A percentile compares a stretch with the other conserved stretches of the same genome.
phyloP scores from a whole-genome alignment of 2,113 vertebrate genomes.

The Notarius quadriscutis region DNA sequence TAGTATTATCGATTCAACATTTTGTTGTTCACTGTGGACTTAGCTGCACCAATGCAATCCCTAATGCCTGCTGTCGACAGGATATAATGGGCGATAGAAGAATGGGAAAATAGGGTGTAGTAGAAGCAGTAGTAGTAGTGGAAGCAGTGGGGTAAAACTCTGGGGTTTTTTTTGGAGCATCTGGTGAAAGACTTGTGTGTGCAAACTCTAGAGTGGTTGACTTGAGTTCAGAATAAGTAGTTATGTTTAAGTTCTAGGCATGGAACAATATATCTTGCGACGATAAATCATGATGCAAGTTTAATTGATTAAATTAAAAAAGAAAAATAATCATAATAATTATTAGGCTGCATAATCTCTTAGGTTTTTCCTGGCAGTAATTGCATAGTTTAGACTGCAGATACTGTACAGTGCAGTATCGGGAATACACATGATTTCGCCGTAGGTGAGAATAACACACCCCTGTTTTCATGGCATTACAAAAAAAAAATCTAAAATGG shows the following conservation, averaged over 20 bases:
- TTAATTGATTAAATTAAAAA: too few species aligned
- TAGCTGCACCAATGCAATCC: conserved; percentile 9
- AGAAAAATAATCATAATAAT: too few species aligned
- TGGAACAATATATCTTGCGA: too few species aligned
- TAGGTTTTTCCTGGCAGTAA: too few species aligned
- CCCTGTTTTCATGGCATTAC: too few species aligned
- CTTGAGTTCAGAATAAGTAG: conserved; percentile 9
- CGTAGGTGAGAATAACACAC: too few species aligned
- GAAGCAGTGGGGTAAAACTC: conserved; percentile 5
- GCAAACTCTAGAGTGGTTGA: conserved; percentile 26
- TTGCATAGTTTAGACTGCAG: too few species aligned
- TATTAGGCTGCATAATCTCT: too few species aligned
- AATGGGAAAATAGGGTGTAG: conserved; percentile 25
- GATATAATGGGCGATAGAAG: conserved; percentile 10
- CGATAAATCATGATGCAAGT: too few species aligned
- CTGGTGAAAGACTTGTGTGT: conserved; percentile 18
- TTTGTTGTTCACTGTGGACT: not conserved
- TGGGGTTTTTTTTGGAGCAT: conserved; percentile 3
- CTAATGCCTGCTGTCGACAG: conserved; percentile 15
- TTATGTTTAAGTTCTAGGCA: not conserved
- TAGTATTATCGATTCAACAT: not conserved
- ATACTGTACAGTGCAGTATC: too few species aligned
- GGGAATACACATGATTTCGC: too few species aligned
- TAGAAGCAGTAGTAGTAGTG: conserved; percentile 25
- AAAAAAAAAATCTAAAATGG: too few species aligned